phyloP scores from a whole-genome alignment of 2,113 vertebrate species.

The Spermophilus dauricus region DNA sequence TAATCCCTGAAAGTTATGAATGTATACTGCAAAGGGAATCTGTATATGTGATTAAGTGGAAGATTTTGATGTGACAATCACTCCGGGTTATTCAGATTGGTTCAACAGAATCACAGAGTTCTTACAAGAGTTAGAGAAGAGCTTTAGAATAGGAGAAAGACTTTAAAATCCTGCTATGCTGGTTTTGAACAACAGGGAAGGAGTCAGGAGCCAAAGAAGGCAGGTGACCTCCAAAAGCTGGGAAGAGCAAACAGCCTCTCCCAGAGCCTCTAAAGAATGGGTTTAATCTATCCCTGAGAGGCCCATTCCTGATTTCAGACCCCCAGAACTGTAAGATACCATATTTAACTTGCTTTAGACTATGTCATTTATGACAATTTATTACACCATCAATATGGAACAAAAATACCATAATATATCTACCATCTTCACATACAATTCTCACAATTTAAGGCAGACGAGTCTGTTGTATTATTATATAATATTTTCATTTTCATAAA shows the following conservation, averaged over 20 bases:
- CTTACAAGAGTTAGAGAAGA: not conserved
- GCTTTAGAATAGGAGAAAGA: not conserved
- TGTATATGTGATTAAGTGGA: not conserved
- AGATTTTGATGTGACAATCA: not conserved
- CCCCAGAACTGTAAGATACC: not conserved
- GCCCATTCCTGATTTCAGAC: not conserved
- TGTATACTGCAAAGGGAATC: not conserved
- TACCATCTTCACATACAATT: not conserved
- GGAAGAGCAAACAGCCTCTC: not conserved
- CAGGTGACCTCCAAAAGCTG: not conserved
- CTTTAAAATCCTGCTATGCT: not conserved
- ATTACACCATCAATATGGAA: not conserved
- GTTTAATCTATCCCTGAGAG: not conserved
- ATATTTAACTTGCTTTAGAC: not conserved
- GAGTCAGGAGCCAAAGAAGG: not conserved
- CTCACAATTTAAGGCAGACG: not conserved
- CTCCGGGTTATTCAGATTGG: not conserved
- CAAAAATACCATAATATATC: not conserved
- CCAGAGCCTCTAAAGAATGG: not conserved
- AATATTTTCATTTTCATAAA: slow-evolving; percentile 13
- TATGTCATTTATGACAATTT: not conserved
- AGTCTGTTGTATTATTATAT: not conserved
- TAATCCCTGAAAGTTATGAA: not conserved
- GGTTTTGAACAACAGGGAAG: not conserved
- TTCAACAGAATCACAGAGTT: not conserved